These are phyloP conservation scores for Piprites chloris DNA, from an alignment of 2,113 vertebrate species.

Conservation along the genomic window DNA sequence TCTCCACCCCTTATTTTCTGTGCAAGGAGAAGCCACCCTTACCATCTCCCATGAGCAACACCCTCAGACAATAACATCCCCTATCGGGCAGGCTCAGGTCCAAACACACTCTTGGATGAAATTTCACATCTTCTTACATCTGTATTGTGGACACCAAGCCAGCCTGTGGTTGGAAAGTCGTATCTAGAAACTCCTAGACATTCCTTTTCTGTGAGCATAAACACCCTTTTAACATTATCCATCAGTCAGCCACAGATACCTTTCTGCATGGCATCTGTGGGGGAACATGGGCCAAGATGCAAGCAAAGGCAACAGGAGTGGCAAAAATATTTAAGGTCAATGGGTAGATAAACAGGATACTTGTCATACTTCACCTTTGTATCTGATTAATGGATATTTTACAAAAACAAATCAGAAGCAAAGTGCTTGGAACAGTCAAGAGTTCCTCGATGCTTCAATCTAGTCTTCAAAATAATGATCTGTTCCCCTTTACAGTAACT, in stretches of 20 bases:
- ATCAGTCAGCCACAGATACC: neutral
- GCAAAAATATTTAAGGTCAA: neutral
- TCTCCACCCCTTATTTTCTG: neutral
- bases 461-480: neutral
- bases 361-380: neutral
- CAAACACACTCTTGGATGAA: neutral
- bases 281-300: neutral
- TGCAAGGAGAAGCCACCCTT: neutral
- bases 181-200: neutral
- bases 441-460: neutral
- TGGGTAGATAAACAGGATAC: neutral
- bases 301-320: neutral
- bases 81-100: rapidly evolving
- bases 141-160: neutral
- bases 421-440: neutral
- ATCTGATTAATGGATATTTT: neutral
- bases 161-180: neutral
- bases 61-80: neutral
- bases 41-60: neutral
- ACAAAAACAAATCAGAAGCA: neutral
- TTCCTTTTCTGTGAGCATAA: neutral
- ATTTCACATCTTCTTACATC: neutral
- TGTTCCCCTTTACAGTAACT: neutral
- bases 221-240: rapidly evolving
- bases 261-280: rapidly evolving